Evolutionary conservation across 1,140 invertebrate genomes (phyloP), one percentile per base, ranked within the genome.

Genomic region (Drosophila mayri): DNA sequence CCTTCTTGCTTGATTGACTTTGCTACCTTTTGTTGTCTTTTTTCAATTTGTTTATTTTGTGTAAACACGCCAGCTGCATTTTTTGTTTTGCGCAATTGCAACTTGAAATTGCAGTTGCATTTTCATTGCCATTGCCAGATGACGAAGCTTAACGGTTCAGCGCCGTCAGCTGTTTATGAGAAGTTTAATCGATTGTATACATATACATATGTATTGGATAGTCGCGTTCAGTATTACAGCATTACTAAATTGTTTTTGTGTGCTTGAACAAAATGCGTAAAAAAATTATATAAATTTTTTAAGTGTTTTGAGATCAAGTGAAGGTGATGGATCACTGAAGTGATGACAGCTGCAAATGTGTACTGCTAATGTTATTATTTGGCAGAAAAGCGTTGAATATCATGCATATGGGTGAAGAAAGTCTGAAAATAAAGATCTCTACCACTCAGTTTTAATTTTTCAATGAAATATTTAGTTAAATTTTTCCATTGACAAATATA

Each of bases 61-160:
- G 71, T 74, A 74, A 74, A 74, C 71, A 74, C 68, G 68, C 65
- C 43, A 72, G 62, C 28, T 49, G 22, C 18, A 43, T 43, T 44
- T 20, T 40, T 67, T 30, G 37, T 46, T 50, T 50, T 47, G 41
- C 35, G 52, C 64, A 25, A 64, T 64, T n/a, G 62, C 54, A 41
- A 60, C 28, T 59, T 60, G 58, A 38, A 68, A 68, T 68, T 62
- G 40, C 71, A 38, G 70, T 74, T 55, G 58, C 68, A 62, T 49
- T 74, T 74, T 74, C 71, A 74, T 74, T 74, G 71, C 71, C 71
- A 74, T 74, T 74, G 71, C 70, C 71, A 62, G 55, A 67, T 65
- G 65, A 46, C 58, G 71, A 41, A 41, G 71, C 71, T 74, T 74
- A 74, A 74, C 70, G 70, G 70, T 74, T 74, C 47, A 43, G 38